phyloP scores from a whole-genome alignment of 2,797 vertebrate species.

The Echiichthys vipera region DNA sequence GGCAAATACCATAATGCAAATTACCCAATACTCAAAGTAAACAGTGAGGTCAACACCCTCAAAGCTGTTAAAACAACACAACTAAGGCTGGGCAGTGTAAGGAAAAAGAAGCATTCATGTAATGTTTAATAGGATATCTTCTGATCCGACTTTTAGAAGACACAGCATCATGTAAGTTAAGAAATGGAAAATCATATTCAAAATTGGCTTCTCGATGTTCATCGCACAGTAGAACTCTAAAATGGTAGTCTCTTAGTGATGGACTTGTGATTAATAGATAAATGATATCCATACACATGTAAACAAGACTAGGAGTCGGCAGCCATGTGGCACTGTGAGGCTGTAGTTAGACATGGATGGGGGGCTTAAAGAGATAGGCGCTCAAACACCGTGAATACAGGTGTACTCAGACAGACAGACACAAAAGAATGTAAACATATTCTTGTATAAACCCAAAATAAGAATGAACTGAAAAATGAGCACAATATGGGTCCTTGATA shows the following conservation, averaged over 20 bases:
- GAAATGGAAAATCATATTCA: background rate
- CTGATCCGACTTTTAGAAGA: background rate
- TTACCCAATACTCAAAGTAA: background rate
- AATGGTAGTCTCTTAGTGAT: background rate
- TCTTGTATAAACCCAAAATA: no score
- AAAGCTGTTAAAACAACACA: background rate
- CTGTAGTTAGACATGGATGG: no score
- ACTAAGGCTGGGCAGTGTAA: background rate
- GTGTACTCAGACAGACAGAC: no score
- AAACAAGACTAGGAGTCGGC: background rate
- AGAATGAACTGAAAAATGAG: no score
- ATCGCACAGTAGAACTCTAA: background rate
- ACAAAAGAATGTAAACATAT: no score
- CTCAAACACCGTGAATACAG: no score
- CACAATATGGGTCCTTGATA: no score
- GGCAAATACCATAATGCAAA: background rate
- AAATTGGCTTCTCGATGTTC: background rate
- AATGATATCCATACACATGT: background rate
- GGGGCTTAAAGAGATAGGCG: no score
- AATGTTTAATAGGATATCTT: background rate
- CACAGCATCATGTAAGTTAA: background rate
- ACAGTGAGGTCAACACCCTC: background rate
- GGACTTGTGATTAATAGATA: background rate
- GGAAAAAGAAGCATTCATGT: background rate
- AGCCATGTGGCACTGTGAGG: no score